Conservation (phyloP, 2,113 vertebrate genomes). For the Sebastes fasciatus region DNA sequence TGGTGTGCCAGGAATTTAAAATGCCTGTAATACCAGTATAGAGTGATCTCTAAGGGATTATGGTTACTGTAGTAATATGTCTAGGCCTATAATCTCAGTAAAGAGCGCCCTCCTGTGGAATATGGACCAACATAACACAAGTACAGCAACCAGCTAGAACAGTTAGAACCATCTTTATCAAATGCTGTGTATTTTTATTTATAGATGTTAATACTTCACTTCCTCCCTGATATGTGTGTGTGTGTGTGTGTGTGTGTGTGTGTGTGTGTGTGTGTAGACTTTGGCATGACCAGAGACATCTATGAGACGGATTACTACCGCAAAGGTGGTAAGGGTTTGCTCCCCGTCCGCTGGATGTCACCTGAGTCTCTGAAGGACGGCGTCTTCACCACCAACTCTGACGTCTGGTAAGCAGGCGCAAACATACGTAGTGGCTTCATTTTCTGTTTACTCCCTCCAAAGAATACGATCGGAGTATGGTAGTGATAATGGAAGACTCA, state of each 20-base stretch:
- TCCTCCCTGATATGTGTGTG: background rate
- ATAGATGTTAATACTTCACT: background rate
- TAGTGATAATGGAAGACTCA: background rate
- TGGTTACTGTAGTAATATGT: conserved; percentile 5
- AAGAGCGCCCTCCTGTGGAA: conserved; percentile 33
- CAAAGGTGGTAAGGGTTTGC: conserved; percentile 96
- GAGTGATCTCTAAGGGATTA: background rate
- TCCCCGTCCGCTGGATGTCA: conserved; percentile 99
- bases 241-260: conserved; percentile 4
- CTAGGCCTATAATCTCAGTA: background rate
- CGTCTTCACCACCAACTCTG: conserved; percentile 97
- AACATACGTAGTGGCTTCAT: background rate
- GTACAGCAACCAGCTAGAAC: background rate
- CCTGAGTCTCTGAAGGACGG: conserved; percentile 98
- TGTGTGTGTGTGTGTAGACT: conserved; percentile 84
- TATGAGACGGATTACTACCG: conserved; percentile 99
- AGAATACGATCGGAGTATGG: background rate
- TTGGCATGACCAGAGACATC: conserved; percentile 98
- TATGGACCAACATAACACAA: background rate
- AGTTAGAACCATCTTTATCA: background rate
- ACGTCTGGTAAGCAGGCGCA: conserved; percentile 90
- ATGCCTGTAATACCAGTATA: background rate
- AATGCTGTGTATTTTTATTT: background rate
- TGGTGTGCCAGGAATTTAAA: background rate
- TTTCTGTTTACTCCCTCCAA: background rate